Conservation (phyloP, 2,888 invertebrate species). For the Priapulus caudatus region DNA sequence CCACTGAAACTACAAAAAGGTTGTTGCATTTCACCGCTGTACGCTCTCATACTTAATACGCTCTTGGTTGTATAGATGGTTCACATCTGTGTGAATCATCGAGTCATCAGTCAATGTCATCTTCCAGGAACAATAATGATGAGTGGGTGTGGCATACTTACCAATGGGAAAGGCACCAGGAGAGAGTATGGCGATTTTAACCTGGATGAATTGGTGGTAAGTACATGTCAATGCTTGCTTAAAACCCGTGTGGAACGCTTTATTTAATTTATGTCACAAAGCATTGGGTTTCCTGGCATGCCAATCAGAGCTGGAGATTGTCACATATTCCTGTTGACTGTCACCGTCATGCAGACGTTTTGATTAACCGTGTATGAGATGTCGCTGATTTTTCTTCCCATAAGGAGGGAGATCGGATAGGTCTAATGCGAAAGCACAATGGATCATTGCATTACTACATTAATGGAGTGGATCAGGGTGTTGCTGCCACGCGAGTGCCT, state of each 20-base stretch:
- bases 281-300: too few relatives aligned
- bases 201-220: constrained; percentile 73
- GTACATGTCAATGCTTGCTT: constrained; percentile 21
- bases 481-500: constrained; percentile 70
- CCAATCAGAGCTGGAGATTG: too few relatives aligned
- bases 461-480: constrained; percentile 81
- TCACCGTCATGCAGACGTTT: too few relatives aligned
- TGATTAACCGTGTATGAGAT: too few relatives aligned
- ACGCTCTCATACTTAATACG: too few relatives aligned
- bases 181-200: constrained; percentile 86
- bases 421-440: constrained; percentile 70
- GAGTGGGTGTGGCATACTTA: constrained; percentile 92
- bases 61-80: too few relatives aligned
- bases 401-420: constrained; percentile 78
- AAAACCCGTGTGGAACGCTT: not conserved
- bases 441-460: constrained; percentile 83
- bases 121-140: constrained; percentile 47
- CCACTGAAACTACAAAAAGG: too few relatives aligned
- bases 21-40: too few relatives aligned
- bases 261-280: not conserved
- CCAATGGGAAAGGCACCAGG: constrained; percentile 85
- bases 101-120: too few relatives aligned
- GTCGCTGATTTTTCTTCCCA: too few relatives aligned
- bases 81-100: too few relatives aligned
- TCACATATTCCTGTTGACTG: too few relatives aligned